These are phyloP conservation scores for Dryas iulia DNA, from an alignment of 1,140 invertebrate genomes.

Conservation along the genomic window DNA sequence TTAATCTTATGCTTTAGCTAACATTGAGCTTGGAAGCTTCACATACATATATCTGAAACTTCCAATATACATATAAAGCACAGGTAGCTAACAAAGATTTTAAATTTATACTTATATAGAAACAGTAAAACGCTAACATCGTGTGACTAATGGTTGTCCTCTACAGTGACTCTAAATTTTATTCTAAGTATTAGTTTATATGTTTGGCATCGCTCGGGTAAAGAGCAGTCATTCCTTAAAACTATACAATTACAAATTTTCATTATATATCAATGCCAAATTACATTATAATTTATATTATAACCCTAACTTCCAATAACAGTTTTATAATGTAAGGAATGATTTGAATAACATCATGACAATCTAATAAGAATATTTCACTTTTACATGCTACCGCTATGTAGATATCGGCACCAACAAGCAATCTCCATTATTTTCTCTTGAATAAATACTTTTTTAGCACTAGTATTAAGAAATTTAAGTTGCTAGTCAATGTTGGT, in stretches of 20 bases:
- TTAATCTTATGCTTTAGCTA: constrained; percentile 20
- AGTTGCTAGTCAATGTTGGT: constrained; percentile 12
- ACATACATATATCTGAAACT: neutral
- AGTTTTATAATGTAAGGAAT: constrained; percentile 8
- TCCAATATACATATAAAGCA: constrained; percentile 29
- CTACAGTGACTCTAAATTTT: constrained; percentile 31
- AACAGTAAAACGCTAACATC: constrained; percentile 25
- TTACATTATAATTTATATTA: neutral
- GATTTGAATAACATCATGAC: neutral
- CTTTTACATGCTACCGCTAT: constrained; percentile 31
- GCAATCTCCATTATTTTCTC: neutral
- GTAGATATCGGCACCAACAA: constrained; percentile 29
- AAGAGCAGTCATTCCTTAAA: constrained; percentile 22
- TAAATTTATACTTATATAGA: constrained; percentile 14
- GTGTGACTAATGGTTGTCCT: constrained; percentile 28
- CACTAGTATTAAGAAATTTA: neutral
- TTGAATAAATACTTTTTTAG: neutral
- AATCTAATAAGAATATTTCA: constrained; percentile 8
- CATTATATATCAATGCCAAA: constrained; percentile 2
- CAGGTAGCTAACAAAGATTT: constrained; percentile 25
- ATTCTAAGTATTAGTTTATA: constrained; percentile 18
- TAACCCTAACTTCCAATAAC: neutral
- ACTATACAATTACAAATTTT: constrained; percentile 10
- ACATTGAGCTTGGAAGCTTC: neutral
- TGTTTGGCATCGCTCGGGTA: constrained; percentile 23